A percentile compares a stretch with the other conserved stretches of the same genome.
Conservation (phyloP, 2,113 vertebrate species). For the Microcebus ravelobensis region DNA sequence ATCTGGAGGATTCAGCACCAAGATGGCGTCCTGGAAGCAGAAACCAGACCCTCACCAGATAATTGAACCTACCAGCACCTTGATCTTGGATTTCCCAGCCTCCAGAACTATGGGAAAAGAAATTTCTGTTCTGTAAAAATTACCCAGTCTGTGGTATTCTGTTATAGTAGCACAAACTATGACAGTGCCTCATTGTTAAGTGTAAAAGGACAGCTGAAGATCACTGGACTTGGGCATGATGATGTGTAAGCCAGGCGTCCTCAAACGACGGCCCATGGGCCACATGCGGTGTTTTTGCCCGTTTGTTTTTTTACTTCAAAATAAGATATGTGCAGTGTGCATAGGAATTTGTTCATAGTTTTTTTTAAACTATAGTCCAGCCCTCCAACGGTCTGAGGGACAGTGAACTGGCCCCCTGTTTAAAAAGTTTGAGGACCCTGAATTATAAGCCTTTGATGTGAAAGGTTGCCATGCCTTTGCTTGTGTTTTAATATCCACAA, state of each 20-base stretch:
- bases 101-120: neutral
- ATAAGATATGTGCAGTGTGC: too few species aligned
- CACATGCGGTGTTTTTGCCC: too few species aligned
- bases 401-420: too few species aligned
- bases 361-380: too few species aligned
- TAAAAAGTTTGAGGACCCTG: too few species aligned
- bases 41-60: neutral
- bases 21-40: neutral
- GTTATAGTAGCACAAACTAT: neutral
- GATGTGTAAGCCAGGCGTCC: too few species aligned
- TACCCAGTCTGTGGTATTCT: neutral
- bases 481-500: neutral
- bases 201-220: neutral
- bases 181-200: neutral
- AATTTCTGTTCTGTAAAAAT: neutral
- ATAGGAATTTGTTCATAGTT: too few species aligned
- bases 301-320: too few species aligned
- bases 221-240: neutral
- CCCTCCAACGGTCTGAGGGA: too few species aligned
- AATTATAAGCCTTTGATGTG: neutral
- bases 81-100: neutral
- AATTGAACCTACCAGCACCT: neutral
- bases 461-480: neutral
- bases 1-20: neutral
- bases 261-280: too few species aligned